Percentiles rank a stretch among this genome's conserved stretches.
Evolutionary conservation across 2,888 invertebrate species (phyloP).

Genomic region (Theretra japonica): DNA sequence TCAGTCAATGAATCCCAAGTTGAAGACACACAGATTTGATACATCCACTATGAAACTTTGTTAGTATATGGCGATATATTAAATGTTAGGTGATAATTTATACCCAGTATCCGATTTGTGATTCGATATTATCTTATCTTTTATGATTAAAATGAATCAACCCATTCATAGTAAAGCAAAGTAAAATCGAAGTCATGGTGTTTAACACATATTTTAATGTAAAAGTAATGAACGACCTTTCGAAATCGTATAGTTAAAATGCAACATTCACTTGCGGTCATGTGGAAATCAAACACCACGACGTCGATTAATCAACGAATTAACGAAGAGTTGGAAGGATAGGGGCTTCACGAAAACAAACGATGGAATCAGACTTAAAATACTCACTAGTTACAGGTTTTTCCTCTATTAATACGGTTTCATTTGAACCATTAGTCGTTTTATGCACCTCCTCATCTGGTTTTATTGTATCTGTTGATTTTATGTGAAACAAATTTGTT

Average conservation of each 20-base stretch:
- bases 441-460: slow-evolving; percentile 80
- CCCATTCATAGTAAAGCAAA: slow-evolving; percentile 63
- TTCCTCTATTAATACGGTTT: slow-evolving; percentile 72
- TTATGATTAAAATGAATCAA: slow-evolving; percentile 62
- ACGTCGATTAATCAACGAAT: slow-evolving; percentile 54
- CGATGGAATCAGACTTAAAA: slow-evolving; percentile 57
- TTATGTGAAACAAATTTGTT: slow-evolving; percentile 72
- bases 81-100: slow-evolving; percentile 61
- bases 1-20: slow-evolving; percentile 82
- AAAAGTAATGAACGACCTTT: background rate
- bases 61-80: slow-evolving; percentile 62
- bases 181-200: slow-evolving; percentile 43
- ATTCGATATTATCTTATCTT: slow-evolving; percentile 68
- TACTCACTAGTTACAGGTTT: slow-evolving; percentile 80
- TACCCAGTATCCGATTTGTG: slow-evolving; percentile 60
- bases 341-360: slow-evolving; percentile 58
- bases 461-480: slow-evolving; percentile 79
- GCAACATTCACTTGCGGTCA: slow-evolving; percentile 36
- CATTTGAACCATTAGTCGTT: slow-evolving; percentile 71
- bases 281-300: slow-evolving; percentile 56
- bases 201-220: background rate
- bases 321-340: slow-evolving; percentile 54
- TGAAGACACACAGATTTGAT: slow-evolving; percentile 83
- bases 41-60: slow-evolving; percentile 64
- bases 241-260: background rate